Conservation (phyloP, 1,140 invertebrate genomes). For the Himalopsyche phryganea region DNA sequence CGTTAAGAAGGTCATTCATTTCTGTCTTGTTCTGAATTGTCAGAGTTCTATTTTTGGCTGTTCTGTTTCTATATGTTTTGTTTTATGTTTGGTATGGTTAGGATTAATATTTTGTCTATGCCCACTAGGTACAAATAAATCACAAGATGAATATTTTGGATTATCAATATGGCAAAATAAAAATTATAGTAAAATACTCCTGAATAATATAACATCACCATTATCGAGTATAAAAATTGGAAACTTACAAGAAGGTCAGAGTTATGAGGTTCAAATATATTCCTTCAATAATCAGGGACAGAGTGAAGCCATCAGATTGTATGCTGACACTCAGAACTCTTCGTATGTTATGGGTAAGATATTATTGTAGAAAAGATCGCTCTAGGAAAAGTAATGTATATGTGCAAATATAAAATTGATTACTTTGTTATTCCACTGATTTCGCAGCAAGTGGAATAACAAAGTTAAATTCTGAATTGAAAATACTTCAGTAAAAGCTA, state of each 20-base stretch:
- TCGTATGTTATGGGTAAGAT: constrained; percentile 21
- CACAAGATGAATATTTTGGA: constrained; percentile 15
- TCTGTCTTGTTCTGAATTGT: no score
- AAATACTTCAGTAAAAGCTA: no score
- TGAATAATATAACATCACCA: constrained; percentile 30
- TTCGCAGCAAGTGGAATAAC: no score
- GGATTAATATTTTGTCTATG: neutral
- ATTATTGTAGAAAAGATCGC: no score
- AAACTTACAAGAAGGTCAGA: constrained; percentile 17
- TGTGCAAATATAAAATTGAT: no score
- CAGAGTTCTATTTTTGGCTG: no score
- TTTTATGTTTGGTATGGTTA: no score
- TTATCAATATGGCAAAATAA: constrained; percentile 21
- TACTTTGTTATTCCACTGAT: no score
- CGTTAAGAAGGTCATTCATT: no score
- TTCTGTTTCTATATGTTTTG: no score
- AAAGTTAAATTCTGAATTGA: no score
- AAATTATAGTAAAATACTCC: constrained; percentile 21
- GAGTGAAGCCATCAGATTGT: constrained; percentile 24
- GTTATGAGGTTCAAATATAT: constrained; percentile 25
- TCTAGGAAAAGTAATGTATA: no score
- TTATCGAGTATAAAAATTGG: constrained; percentile 20
- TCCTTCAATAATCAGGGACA: constrained; percentile 31
- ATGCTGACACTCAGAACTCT: constrained; percentile 15
- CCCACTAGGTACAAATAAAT: constrained; percentile 18